These are phyloP conservation scores for Passer montanus DNA, from an alignment of 2,113 vertebrate species.

Conservation along the genomic window DNA sequence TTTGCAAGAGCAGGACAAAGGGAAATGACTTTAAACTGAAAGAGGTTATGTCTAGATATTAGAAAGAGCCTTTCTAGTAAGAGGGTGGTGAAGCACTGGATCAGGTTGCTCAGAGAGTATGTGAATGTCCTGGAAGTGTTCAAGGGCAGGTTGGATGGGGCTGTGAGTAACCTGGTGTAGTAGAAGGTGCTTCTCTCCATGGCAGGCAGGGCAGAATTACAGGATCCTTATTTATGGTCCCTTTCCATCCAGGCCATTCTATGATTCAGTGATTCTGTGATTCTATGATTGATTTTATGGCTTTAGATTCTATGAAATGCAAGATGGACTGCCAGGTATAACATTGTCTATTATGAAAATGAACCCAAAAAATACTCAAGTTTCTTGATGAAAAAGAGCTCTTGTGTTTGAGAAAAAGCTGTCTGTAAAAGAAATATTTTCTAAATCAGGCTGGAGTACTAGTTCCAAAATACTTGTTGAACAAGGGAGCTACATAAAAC, in stretches of 20 bases:
- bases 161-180: neutral
- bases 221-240: neutral
- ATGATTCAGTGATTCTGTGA: neutral
- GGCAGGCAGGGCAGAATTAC: neutral
- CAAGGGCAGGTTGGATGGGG: neutral
- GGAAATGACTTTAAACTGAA: neutral
- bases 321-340: neutral
- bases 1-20: neutral
- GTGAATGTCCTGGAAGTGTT: no score
- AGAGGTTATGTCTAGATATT: neutral
- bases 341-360: neutral
- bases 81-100: no score
- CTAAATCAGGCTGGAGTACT: neutral
- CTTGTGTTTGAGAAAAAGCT: neutral
- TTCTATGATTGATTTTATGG: neutral
- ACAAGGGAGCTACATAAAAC: neutral
- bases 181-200: neutral
- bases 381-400: neutral
- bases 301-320: neutral
- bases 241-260: neutral
- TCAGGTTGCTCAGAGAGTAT: neutral
- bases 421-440: neutral
- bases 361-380: neutral
- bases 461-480: neutral
- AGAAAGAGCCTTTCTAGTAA: neutral